phyloP scores from a whole-genome alignment of 2,888 invertebrate species.

The Pyrrhosoma nymphula region DNA sequence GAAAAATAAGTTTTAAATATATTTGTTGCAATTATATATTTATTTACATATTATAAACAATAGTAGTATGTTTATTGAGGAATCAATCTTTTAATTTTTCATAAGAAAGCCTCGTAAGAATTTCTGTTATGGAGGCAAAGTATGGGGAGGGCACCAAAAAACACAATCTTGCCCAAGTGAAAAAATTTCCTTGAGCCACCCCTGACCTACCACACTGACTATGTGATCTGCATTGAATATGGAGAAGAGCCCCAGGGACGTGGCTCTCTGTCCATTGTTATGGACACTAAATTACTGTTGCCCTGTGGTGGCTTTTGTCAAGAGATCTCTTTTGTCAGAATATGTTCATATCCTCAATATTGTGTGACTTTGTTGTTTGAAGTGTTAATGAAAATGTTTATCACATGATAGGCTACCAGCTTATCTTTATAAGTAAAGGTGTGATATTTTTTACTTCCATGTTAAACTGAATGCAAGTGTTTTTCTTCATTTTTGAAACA shows the following conservation, averaged over 20 bases:
- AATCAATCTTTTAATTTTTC: too few species aligned
- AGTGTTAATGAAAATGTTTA: not conserved
- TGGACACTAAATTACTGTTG: not conserved
- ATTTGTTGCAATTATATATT: too few species aligned
- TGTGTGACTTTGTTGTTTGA: not conserved
- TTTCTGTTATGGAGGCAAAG: too few species aligned
- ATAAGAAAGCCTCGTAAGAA: too few species aligned
- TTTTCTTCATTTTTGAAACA: not conserved
- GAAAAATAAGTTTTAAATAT: too few species aligned
- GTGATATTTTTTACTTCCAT: not conserved
- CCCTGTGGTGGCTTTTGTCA: not conserved
- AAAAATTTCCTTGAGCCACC: too few species aligned
- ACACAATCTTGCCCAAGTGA: too few species aligned
- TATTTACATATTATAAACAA: too few species aligned
- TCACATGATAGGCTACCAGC: not conserved
- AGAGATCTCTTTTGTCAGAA: not conserved
- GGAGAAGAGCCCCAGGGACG: not conserved
- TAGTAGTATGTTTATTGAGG: too few species aligned
- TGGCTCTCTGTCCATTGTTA: not conserved
- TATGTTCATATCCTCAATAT: not conserved
- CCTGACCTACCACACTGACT: not conserved
- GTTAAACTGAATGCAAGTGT: not conserved
- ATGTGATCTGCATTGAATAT: not conserved
- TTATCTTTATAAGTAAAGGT: not conserved
- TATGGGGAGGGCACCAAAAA: too few species aligned